These are phyloP conservation scores for Sialia sialis DNA, from an alignment of 2,113 vertebrate genomes.

Conservation along the genomic window DNA sequence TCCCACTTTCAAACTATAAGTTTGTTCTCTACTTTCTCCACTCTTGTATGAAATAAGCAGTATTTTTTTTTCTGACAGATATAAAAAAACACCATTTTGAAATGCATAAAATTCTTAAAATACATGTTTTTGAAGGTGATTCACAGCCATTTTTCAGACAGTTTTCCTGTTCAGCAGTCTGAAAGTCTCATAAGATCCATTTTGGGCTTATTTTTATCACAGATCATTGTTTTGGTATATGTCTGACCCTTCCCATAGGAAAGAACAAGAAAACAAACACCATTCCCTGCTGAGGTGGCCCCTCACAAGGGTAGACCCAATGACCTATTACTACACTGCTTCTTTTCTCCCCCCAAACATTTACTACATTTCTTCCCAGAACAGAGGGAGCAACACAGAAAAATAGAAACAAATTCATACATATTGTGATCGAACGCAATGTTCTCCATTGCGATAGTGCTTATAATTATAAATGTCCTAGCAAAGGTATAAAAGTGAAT, in stretches of 20 bases:
- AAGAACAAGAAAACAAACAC: neutral
- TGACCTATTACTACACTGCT: neutral
- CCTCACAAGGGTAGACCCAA: neutral
- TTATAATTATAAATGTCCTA: neutral
- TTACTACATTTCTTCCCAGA: neutral
- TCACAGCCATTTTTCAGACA: neutral
- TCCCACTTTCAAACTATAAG: neutral
- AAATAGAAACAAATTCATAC: neutral
- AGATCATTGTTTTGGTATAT: neutral
- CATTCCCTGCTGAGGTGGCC: neutral
- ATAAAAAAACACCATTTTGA: neutral
- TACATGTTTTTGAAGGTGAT: neutral
- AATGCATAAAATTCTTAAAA: neutral
- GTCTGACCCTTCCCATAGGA: neutral
- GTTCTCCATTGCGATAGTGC: neutral
- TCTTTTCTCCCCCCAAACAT: rapidly evolving
- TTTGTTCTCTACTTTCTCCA: neutral
- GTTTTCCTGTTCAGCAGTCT: neutral
- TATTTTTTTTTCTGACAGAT: neutral
- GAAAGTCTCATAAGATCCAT: neutral
- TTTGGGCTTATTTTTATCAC: neutral
- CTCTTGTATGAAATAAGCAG: neutral
- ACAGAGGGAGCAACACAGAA: neutral
- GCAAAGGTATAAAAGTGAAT: neutral
- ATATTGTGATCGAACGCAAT: neutral